These are phyloP conservation scores for Melanogrammus aeglefinus DNA, from an alignment of 2,797 vertebrate species.

Conservation along the genomic window DNA sequence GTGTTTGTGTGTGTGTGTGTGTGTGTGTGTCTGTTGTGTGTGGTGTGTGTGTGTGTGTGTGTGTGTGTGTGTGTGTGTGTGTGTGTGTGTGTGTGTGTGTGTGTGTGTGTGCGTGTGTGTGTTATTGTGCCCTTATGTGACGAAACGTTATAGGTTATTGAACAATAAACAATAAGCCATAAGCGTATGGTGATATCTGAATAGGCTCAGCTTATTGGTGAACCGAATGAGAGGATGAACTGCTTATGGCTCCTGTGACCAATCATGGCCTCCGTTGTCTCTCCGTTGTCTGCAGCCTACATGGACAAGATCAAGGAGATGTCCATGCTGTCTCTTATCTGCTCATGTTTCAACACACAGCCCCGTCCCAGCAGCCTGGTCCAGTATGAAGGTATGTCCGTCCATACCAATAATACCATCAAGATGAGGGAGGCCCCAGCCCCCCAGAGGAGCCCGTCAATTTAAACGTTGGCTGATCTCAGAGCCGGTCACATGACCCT, in stretches of 20 bases:
- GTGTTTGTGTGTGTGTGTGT: too few relatives aligned
- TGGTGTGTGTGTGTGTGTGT: too few relatives aligned
- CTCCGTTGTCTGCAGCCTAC: conserved; percentile 77
- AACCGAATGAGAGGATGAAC: neutral
- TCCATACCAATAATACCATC: neutral
- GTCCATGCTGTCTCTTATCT: conserved; percentile 87
- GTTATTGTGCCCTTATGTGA: too few relatives aligned
- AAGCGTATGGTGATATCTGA: neutral
- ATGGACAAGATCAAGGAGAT: conserved; percentile 92
- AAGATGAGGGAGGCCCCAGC: too few relatives aligned
- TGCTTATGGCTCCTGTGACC: neutral
- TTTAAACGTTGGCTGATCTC: too few relatives aligned
- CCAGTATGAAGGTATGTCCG: conserved; percentile 78
- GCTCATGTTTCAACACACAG: conserved; percentile 87
- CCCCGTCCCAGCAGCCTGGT: conserved; percentile 82
- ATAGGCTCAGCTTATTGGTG: neutral
- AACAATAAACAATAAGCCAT: neutral
- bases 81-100: too few relatives aligned
- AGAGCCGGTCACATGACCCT: too few relatives aligned
- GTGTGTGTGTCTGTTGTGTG: too few relatives aligned
- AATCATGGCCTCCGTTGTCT: neutral
- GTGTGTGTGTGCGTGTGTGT: too few relatives aligned
- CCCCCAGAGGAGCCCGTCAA: too few relatives aligned
- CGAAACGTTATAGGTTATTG: too few relatives aligned
- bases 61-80: too few relatives aligned